phyloP scores from a whole-genome alignment of 2,797 vertebrate genomes.

The Todus mexicanus region DNA sequence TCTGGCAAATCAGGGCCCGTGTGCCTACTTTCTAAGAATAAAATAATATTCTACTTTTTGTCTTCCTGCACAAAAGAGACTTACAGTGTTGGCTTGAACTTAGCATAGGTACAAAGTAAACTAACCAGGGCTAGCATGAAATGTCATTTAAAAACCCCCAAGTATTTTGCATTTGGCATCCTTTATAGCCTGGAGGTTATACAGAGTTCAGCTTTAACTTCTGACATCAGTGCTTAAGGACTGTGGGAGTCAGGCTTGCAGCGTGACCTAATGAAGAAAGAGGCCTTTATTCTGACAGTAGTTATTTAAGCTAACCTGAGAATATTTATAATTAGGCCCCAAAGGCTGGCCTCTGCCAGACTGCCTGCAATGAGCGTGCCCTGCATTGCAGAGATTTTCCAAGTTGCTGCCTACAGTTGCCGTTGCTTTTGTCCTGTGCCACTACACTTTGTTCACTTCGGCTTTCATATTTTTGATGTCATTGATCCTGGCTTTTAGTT shows the following conservation, averaged over 20 bases:
- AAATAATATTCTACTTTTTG: background rate
- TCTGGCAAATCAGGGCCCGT: background rate
- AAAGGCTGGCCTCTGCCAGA: background rate
- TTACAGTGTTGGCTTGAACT: background rate
- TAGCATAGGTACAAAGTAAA: background rate
- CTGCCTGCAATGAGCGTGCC: background rate
- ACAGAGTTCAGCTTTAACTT: conserved; percentile 10
- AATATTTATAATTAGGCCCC: background rate
- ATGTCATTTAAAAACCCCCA: background rate
- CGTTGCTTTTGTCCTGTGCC: background rate
- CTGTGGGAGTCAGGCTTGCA: background rate
- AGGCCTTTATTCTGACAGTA: background rate
- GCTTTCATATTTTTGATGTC: background rate
- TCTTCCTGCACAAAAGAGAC: background rate
- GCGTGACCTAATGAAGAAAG: background rate
- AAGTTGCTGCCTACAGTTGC: background rate
- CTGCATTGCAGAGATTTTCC: background rate
- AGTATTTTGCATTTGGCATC: background rate
- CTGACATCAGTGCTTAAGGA: background rate
- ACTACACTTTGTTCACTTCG: background rate
- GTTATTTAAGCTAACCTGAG: background rate
- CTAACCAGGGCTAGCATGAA: background rate
- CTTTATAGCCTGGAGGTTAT: background rate
- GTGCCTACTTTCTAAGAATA: background rate
- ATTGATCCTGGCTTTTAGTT: background rate